Conservation (phyloP, 2,113 vertebrate genomes). For the Vulpes vulpes region DNA sequence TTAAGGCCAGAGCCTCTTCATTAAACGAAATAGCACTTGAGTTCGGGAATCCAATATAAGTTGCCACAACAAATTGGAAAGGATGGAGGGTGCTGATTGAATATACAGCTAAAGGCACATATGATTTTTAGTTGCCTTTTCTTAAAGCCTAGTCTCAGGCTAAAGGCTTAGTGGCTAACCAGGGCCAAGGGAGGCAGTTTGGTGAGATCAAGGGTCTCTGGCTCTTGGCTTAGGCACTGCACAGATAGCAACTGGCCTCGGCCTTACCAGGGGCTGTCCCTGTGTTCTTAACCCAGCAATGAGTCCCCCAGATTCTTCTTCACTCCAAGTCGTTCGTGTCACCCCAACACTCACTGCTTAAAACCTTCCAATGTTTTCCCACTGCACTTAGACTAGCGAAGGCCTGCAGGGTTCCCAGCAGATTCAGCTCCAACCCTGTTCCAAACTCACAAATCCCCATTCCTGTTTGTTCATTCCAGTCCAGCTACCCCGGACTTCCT, state of each 20-base stretch:
- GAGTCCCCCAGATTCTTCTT: neutral
- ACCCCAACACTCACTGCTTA: neutral
- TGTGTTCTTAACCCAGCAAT: neutral
- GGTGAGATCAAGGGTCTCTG: neutral
- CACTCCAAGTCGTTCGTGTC: neutral
- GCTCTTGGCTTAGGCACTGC: neutral
- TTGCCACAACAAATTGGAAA: neutral
- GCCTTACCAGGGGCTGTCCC: neutral
- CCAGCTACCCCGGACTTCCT: neutral
- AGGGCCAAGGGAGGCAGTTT: neutral
- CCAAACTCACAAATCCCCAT: neutral
- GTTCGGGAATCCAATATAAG: slow-evolving; percentile 7
- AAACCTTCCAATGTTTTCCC: neutral
- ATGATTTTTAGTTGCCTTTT: neutral
- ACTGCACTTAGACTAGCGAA: neutral
- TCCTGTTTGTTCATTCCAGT: no score
- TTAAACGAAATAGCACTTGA: slow-evolving; percentile 38
- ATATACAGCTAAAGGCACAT: neutral
- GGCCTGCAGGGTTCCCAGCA: neutral
- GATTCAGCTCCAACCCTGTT: neutral
- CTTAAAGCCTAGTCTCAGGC: neutral
- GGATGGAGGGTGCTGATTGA: neutral
- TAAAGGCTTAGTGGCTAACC: neutral
- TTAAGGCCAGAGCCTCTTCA: slow-evolving; percentile 42
- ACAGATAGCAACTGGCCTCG: neutral